Conservation (phyloP, 2,113 vertebrate genomes). For the Sigmodon hispidus region DNA sequence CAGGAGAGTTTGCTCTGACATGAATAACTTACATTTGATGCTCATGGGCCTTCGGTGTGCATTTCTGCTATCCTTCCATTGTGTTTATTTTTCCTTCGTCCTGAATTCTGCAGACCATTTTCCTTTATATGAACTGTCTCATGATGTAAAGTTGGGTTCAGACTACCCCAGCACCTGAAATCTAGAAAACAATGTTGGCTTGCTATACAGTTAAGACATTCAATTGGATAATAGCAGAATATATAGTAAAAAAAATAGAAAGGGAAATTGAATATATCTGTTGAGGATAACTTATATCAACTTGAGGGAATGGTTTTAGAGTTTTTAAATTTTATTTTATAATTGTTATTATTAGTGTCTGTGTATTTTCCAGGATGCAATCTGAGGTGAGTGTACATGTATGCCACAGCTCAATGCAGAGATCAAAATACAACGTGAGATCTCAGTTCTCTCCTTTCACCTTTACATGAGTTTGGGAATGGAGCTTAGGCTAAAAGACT, state of each 20-base stretch:
- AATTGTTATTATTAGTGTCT: not conserved
- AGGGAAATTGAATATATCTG: not conserved
- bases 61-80: constrained; percentile 17
- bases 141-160: not conserved
- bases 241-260: not conserved
- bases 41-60: not conserved
- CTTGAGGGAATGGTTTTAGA: not conserved
- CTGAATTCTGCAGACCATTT: constrained; percentile 5
- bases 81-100: constrained; percentile 19
- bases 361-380: not conserved
- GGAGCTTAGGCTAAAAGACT: not conserved
- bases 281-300: not conserved
- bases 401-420: not conserved
- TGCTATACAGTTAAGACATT: not conserved
- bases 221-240: not conserved
- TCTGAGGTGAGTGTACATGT: not conserved
- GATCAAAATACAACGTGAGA: not conserved
- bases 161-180: not conserved
- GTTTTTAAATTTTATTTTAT: not conserved
- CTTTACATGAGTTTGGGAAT: not conserved
- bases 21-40: constrained; percentile 28
- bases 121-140: constrained; percentile 33
- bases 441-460: no score
- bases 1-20: not conserved
- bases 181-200: not conserved